A percentile compares a stretch with the other conserved stretches of the same genome.
phyloP scores from a whole-genome alignment of 2,797 vertebrate species.

The Eurystomus glaucurus region DNA sequence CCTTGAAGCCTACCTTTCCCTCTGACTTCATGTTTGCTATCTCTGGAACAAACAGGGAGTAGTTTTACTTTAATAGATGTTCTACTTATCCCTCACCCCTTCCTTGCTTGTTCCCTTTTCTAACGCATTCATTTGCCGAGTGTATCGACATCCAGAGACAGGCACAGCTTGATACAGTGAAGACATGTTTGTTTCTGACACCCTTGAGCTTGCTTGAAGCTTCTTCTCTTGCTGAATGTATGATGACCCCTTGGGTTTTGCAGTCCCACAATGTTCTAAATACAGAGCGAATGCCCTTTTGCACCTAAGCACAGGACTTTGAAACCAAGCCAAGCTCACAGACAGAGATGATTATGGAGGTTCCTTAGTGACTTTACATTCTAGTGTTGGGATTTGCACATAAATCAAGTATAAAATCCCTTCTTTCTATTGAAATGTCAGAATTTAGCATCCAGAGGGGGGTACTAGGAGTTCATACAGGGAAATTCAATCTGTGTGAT shows the following conservation, averaged over 20 bases:
- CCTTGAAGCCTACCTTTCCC: background rate
- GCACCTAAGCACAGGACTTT: constrained; percentile 12
- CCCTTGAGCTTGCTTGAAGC: constrained; percentile 40
- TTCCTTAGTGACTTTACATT: background rate
- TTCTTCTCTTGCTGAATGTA: background rate
- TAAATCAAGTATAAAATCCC: constrained; percentile 10
- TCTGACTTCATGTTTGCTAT: background rate
- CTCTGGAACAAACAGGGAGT: background rate
- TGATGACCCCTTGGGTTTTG: constrained; percentile 27
- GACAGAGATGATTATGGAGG: background rate
- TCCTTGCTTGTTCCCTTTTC: background rate
- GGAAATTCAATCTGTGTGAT: constrained; percentile 19
- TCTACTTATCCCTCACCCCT: background rate
- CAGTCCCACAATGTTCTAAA: constrained; percentile 25
- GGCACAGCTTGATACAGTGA: background rate
- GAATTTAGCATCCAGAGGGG: constrained; percentile 24
- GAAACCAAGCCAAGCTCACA: background rate
- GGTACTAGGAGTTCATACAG: background rate
- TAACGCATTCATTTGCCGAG: background rate
- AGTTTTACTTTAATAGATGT: background rate
- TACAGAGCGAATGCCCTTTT: constrained; percentile 28
- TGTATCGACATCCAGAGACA: background rate
- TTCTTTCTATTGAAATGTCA: constrained; percentile 48
- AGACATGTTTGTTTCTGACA: constrained; percentile 8
- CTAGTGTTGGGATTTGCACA: background rate